Base-by-base conservation (phyloP, 1,140 invertebrate genomes). In the Conus ventricosus region DNA sequence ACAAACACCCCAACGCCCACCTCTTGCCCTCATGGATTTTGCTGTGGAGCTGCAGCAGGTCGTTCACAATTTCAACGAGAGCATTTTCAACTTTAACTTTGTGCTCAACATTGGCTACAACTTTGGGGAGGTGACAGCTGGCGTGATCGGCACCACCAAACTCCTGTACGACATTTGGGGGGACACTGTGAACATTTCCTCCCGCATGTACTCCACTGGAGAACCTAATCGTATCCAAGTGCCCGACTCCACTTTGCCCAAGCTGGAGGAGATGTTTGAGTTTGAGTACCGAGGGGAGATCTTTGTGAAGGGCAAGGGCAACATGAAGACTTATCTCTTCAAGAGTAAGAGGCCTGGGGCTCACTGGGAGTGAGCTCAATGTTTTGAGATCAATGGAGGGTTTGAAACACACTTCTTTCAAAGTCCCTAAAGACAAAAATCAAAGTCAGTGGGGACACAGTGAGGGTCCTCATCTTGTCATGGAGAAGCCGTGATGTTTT, bases 141-240 rank as follows among this genome's bases (percentile, higher is more conserved):
- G 99, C 7, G 98, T 99, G 0, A 99, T 99, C 83, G 99, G 99
- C 0, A 99, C 98, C 0, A 98, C 97, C 0, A 99, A 99, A 93
- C 95, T 99, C 25, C 98, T 98, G 93, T 99, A 99, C 91, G 99
- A 99, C 94, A 99, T 99, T 85, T 99, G 99, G 99, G 99, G 99
- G 0, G 98, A 99, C 95, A 98, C 99, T 0, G 98, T 99, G 0
- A 99, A 99, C 95, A 99, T 99, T 85, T 98, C 99, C 0, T 98
- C 97, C 7, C 96, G 99, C 85, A 99, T 96, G 99, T 99, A 99
- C 94, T 98, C 98, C 10, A 95, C 95, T n/a, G 95, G 95, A 0
- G 92, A 99, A 1, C 96, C 97, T 10, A 97, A 98, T 87, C 96
- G 97, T 85, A 98, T 99, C 90, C 98, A 99, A 94, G 97, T 99